Conservation (phyloP, 1,140 invertebrate species). For the Aphelinus atriplicis region DNA sequence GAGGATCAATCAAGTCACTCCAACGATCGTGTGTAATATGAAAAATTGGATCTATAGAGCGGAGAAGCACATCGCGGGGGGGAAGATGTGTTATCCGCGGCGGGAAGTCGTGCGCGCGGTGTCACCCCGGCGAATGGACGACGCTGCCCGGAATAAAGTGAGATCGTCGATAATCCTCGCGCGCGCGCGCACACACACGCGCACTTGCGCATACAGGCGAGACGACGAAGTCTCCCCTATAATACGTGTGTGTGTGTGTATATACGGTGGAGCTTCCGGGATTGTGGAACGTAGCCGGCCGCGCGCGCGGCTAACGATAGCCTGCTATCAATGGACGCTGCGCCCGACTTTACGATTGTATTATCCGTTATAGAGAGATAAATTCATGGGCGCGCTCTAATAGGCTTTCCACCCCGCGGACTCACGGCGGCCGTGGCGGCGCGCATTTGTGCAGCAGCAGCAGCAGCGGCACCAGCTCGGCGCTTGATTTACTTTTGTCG, state of each 20-base stretch:
- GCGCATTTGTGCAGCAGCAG: too few relatives aligned
- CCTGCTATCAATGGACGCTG: constrained; percentile 51
- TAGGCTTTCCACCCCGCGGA: constrained; percentile 53
- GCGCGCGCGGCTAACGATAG: constrained; percentile 41
- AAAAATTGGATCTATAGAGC: too few relatives aligned
- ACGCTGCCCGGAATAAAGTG: constrained; percentile 20
- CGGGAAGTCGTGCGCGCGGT: constrained; percentile 9
- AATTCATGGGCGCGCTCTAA: constrained; percentile 56
- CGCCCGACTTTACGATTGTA: constrained; percentile 58
- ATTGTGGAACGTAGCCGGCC: constrained; percentile 45
- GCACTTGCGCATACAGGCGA: neutral
- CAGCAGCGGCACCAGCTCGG: too few relatives aligned
- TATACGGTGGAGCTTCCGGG: constrained; percentile 45
- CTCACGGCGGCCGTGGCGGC: neutral
- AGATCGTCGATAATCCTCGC: constrained; percentile 47
- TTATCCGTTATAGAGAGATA: constrained; percentile 58
- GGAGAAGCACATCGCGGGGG: neutral
- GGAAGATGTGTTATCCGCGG: neutral
- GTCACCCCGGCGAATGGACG: neutral
- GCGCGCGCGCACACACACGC: constrained; percentile 15
- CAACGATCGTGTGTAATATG: too few relatives aligned
- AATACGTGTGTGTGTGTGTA: too few relatives aligned
- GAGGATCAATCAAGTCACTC: too few relatives aligned
- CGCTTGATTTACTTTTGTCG: constrained; percentile 31
- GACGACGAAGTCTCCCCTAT: constrained; percentile 26